These are phyloP conservation scores for Aplysina aerophoba DNA, from an alignment of 37 sponge, comb jelly and placozoan genomes.

Conservation along the genomic window DNA sequence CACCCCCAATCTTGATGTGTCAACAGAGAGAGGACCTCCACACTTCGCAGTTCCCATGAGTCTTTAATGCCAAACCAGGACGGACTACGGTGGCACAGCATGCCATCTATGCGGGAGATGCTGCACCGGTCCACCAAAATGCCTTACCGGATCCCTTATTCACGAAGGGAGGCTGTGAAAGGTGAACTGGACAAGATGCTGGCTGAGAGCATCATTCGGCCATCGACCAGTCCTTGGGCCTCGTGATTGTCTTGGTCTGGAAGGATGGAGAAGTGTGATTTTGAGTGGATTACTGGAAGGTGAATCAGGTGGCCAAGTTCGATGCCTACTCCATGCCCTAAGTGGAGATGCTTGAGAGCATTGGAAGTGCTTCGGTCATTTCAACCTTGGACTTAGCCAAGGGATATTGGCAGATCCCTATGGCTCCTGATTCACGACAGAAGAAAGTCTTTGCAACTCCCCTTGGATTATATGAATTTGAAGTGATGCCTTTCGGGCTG, in stretches of 20 bases:
- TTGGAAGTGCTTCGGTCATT: slow-evolving; percentile 39
- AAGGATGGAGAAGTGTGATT: slow-evolving; percentile 38
- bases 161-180: slow-evolving; percentile 23
- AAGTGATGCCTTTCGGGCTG: slow-evolving; percentile 69
- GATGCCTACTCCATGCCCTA: slow-evolving; percentile 77
- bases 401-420: slow-evolving; percentile 72
- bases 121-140: slow-evolving; percentile 13
- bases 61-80: slow-evolving; percentile 33
- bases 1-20: too few relatives aligned
- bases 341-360: slow-evolving; percentile 48
- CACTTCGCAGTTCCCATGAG: background rate
- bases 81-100: slow-evolving; percentile 42
- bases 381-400: slow-evolving; percentile 62
- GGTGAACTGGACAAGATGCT: slow-evolving; percentile 47
- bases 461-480: slow-evolving; percentile 55
- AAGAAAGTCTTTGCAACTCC: slow-evolving; percentile 61
- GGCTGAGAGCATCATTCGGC: slow-evolving; percentile 41
- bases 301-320: slow-evolving; percentile 49
- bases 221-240: slow-evolving; percentile 59
- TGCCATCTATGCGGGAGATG: slow-evolving; percentile 1
- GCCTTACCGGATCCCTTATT: slow-evolving; percentile 49
- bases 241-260: slow-evolving; percentile 43
- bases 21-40: slow-evolving; percentile 26
- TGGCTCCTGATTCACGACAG: slow-evolving; percentile 29
- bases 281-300: slow-evolving; percentile 53